Conservation (phyloP, 2,113 vertebrate genomes). For the Lonchura striata region DNA sequence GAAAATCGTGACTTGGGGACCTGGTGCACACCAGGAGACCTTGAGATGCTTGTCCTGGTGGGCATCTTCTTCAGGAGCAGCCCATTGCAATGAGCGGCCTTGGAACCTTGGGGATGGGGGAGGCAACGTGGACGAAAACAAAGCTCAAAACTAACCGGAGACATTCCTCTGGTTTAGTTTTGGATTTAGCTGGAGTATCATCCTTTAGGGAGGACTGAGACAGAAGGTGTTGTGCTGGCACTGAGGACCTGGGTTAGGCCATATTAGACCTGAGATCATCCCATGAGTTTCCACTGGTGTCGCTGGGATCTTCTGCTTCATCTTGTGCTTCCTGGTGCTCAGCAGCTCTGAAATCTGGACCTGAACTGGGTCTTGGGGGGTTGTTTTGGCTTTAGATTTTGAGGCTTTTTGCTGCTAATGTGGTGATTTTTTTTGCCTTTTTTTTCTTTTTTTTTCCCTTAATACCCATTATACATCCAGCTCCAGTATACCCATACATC, state of each 20-base stretch:
- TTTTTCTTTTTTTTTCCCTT: neutral
- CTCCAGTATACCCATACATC: neutral
- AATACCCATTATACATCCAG: neutral
- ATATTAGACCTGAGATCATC: neutral
- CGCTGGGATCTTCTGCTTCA: fast-evolving
- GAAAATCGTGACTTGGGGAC: neutral
- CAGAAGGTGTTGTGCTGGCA: neutral
- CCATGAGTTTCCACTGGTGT: fast-evolving
- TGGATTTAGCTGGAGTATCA: neutral
- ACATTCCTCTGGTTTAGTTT: neutral
- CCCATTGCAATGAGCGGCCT: neutral
- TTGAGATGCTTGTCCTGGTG: neutral
- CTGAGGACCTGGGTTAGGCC: neutral
- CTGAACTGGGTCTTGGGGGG: neutral
- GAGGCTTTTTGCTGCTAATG: fast-evolving
- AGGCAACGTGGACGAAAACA: neutral
- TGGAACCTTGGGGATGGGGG: neutral
- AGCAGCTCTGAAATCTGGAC: neutral
- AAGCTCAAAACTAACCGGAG: neutral
- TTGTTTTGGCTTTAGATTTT: neutral
- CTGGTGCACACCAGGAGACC: neutral
- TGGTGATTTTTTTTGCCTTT: neutral
- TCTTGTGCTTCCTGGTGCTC: neutral
- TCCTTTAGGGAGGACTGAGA: neutral
- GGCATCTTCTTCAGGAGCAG: neutral